Evolutionary conservation across 2,888 invertebrate species (phyloP), one percentile per base, ranked within the genome.

Genomic region (Hyles lineata): DNA sequence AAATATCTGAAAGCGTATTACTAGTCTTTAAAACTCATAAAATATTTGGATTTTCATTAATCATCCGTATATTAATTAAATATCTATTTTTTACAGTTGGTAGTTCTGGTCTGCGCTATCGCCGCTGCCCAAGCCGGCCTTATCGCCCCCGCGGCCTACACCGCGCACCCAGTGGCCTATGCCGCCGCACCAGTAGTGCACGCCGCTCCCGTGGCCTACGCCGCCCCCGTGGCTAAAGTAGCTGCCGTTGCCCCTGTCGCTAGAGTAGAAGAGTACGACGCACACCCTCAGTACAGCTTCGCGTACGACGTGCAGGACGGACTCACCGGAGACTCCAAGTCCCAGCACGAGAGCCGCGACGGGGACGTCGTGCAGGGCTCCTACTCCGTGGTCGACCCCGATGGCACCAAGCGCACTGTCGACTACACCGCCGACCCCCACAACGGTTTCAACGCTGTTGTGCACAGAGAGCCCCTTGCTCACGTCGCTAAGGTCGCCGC

Each of bases 331-430:
- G 95, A 95, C 86, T 89, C 87, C 89, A 96, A 96, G 87, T 94
- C 95, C 81, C 96, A 96, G 86, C 92, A 95, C 73, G 96, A 96
- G 85, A 90, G 90, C 81, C 94, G 95, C 62, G 95, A 96, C 84
- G 96, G 96, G 29, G 95, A 96, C 79, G 95, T 95, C 69, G 96
- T 96, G 75, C 90, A 91, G 77, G 95, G 95, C 71, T 91, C 92
- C 72, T 95, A 95, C 88, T 93, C 94, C 72, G 86, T 95, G 15
- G 87, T 89, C 58, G 95, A 95, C 76, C 87, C 95, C 72, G 95
- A 95, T 77, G 95, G 95, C 77, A 91, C 89, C 80, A 90, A 88
- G 83, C 91, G 95, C 77, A 93, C 89, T 70, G 95, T 95, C 5
- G 94, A 95, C 75, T 95, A 95, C 87, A 92, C 92, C 73, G 94